These are phyloP conservation scores for Oreotrochilus melanogaster DNA, from an alignment of 2,113 vertebrate genomes.

Conservation along the genomic window DNA sequence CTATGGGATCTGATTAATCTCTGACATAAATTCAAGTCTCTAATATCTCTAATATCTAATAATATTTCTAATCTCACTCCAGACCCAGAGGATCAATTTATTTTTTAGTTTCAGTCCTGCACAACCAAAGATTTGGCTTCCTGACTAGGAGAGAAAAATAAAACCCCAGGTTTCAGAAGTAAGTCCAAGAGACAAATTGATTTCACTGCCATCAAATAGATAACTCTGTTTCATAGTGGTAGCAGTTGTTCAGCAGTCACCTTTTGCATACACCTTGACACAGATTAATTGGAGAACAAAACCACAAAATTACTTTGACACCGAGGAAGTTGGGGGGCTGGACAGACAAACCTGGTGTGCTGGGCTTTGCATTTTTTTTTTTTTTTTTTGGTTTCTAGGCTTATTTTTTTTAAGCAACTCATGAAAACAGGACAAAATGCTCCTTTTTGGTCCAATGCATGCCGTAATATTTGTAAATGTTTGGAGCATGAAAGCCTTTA, in stretches of 20 bases:
- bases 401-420: not conserved
- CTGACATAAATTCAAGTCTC: not conserved
- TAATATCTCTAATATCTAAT: not conserved
- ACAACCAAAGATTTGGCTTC: not conserved
- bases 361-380: not conserved
- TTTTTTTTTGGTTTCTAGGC: not conserved
- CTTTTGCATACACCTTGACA: not conserved
- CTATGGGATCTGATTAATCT: not conserved
- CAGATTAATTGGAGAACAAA: not conserved
- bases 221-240: not conserved
- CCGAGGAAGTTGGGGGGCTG: not conserved
- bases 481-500: not conserved
- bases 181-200: not conserved
- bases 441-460: not conserved
- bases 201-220: not conserved
- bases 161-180: not conserved
- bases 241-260: not conserved
- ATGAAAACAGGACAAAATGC: not conserved
- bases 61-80: not conserved
- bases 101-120: not conserved
- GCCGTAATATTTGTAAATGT: not conserved
- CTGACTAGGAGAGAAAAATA: not conserved
- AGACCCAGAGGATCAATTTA: not conserved
- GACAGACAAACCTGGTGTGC: not conserved
- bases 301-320: constrained; percentile 6